phyloP scores from a whole-genome alignment of 2,888 invertebrate genomes.

The Tipula helvola region DNA sequence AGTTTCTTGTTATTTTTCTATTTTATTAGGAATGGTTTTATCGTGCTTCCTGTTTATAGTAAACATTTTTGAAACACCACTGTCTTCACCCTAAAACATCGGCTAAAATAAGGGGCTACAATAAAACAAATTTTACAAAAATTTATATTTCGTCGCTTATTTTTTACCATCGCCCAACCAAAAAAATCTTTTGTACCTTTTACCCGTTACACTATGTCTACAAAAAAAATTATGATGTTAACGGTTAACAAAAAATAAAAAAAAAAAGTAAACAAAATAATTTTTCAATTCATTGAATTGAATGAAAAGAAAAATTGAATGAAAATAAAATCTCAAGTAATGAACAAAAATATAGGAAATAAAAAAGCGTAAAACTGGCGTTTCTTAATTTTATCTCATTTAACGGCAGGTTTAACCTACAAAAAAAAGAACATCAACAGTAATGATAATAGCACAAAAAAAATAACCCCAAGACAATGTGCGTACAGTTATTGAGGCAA shows the following conservation, averaged over 20 bases:
- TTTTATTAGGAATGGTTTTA: neutral
- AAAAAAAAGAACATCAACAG: neutral
- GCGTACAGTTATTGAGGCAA: neutral
- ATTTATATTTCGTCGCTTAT: neutral
- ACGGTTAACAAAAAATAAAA: neutral
- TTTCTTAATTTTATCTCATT: constrained; percentile 4
- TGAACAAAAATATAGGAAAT: neutral
- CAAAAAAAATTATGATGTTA: neutral
- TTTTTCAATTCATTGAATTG: neutral
- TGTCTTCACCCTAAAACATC: neutral
- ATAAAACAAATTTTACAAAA: neutral
- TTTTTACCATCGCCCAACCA: neutral
- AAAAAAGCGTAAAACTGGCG: neutral
- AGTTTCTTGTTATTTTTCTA: neutral
- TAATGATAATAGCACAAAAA: neutral
- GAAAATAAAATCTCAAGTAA: neutral
- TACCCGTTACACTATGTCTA: neutral
- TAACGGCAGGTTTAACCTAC: neutral
- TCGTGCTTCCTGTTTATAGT: neutral
- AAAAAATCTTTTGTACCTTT: neutral
- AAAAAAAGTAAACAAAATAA: neutral
- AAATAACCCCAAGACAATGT: neutral
- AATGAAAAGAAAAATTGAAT: neutral
- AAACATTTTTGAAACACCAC: neutral
- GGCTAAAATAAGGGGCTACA: neutral